phyloP scores from a whole-genome alignment of 1,140 invertebrate genomes.

The Ips typographus region DNA sequence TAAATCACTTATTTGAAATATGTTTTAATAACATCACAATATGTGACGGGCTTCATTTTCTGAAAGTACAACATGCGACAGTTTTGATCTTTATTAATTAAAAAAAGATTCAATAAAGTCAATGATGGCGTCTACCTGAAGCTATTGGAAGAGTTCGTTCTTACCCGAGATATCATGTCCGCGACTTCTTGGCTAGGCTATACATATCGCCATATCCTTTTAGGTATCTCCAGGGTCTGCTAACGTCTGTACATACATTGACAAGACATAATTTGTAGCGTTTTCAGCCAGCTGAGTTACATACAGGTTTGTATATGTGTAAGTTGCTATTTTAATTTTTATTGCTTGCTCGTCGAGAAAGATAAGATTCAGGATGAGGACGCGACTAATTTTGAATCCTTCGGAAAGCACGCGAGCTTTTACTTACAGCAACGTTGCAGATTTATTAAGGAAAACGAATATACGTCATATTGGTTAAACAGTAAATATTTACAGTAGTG shows the following conservation, averaged over 20 bases:
- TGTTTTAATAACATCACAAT: too few relatives aligned
- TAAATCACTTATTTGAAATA: too few relatives aligned
- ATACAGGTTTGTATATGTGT: conserved; percentile 42
- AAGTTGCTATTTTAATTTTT: conserved; percentile 39
- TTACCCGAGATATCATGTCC: conserved; percentile 25
- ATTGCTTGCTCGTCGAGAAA: conserved; percentile 24
- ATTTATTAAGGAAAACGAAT: too few relatives aligned
- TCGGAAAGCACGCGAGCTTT: neutral
- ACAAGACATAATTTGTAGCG: conserved; percentile 46
- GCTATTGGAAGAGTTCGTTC: neutral
- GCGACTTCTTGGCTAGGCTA: conserved; percentile 28
- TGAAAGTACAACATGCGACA: too few relatives aligned
- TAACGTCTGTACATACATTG: conserved; percentile 37
- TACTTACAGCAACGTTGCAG: neutral
- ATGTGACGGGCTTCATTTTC: too few relatives aligned
- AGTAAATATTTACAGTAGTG: too few relatives aligned
- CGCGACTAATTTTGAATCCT: conserved; percentile 16
- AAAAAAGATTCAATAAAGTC: too few relatives aligned
- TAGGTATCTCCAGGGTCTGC: conserved; percentile 40
- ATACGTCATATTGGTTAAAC: too few relatives aligned
- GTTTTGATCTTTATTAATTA: too few relatives aligned
- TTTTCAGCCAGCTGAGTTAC: conserved; percentile 41
- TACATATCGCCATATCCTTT: conserved; percentile 43
- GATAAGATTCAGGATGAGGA: conserved; percentile 10
- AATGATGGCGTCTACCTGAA: too few relatives aligned